Percentiles rank a stretch among this genome's conserved stretches.
Conservation (phyloP, 2,113 vertebrate genomes). For the Saccopteryx bilineata region DNA sequence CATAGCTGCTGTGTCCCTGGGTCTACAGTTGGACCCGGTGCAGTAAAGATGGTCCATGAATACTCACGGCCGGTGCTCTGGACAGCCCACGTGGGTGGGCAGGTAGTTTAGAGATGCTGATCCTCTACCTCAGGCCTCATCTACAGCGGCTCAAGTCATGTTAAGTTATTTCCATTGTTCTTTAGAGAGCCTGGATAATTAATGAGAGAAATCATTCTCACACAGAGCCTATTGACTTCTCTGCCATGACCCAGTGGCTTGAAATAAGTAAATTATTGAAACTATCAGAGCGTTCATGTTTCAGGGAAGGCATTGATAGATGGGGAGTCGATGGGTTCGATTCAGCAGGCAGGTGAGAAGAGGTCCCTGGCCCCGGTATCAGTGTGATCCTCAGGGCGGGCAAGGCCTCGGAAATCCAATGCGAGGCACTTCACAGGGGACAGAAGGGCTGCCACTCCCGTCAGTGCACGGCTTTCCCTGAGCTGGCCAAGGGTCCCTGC, state of each 20-base stretch:
- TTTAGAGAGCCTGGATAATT: slow-evolving; percentile 73
- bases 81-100: not conserved
- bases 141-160: slow-evolving; percentile 1
- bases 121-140: slow-evolving; percentile 12
- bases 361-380: slow-evolving; percentile 31
- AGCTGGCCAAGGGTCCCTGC: not conserved
- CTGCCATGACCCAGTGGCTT: slow-evolving; percentile 67
- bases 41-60: not conserved
- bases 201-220: slow-evolving; percentile 73
- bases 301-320: slow-evolving; percentile 54
- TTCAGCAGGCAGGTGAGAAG: not conserved
- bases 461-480: not conserved
- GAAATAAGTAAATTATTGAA: slow-evolving; percentile 83
- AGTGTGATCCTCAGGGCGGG: not conserved
- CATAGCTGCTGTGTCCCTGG: not conserved
- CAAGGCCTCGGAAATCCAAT: slow-evolving; percentile 26
- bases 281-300: slow-evolving; percentile 44
- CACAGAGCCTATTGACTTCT: slow-evolving; percentile 70
- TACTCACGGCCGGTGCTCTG: not conserved
- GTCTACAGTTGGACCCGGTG: rapidly evolving
- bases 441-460: not conserved
- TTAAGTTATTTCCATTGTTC: slow-evolving; percentile 7
- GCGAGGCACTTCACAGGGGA: slow-evolving; percentile 30
- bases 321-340: slow-evolving; percentile 51
- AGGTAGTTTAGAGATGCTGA: not conserved